phyloP scores from a whole-genome alignment of 2,888 invertebrate species.

The Oxycera nigricornis region DNA sequence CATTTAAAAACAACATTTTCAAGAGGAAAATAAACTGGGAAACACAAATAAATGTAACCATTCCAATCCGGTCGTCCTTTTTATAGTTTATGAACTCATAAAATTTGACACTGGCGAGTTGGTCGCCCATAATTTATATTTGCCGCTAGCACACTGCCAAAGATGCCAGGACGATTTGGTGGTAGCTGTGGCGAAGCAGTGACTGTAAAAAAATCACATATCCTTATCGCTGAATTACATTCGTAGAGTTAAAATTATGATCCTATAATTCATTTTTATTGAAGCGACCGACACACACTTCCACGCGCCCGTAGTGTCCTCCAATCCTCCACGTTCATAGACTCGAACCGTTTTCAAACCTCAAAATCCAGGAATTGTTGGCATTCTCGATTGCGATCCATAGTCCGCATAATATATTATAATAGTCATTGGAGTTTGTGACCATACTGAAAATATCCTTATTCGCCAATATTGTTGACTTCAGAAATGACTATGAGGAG shows the following conservation, averaged over 20 bases:
- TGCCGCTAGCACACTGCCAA: neutral
- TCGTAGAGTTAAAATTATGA: constrained; percentile 45
- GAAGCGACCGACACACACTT: constrained; percentile 24
- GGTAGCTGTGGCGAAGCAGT: neutral
- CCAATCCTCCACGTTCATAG: constrained; percentile 19
- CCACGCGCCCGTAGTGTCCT: neutral
- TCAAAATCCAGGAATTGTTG: neutral
- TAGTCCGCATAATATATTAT: constrained; percentile 12
- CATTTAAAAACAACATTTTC: too few species aligned
- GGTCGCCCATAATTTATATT: neutral
- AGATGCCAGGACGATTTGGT: neutral
- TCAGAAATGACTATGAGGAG: neutral
- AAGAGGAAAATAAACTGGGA: too few species aligned
- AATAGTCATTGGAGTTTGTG: constrained; percentile 9
- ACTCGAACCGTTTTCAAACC: constrained; percentile 11
- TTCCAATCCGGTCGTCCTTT: neutral
- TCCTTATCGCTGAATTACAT: constrained; percentile 45
- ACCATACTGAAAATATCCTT: constrained; percentile 16
- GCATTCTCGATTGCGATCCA: neutral
- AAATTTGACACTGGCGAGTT: constrained; percentile 4
- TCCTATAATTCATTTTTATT: constrained; percentile 46
- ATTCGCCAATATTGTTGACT: constrained; percentile 21
- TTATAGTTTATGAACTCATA: neutral
- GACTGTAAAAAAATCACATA: constrained; percentile 19
- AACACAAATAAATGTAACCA: constrained; percentile 1